Percentiles rank a stretch among this genome's conserved stretches.
Evolutionary conservation across 2,113 vertebrate genomes (phyloP).

Genomic region (Himantopus leucocephalus): DNA sequence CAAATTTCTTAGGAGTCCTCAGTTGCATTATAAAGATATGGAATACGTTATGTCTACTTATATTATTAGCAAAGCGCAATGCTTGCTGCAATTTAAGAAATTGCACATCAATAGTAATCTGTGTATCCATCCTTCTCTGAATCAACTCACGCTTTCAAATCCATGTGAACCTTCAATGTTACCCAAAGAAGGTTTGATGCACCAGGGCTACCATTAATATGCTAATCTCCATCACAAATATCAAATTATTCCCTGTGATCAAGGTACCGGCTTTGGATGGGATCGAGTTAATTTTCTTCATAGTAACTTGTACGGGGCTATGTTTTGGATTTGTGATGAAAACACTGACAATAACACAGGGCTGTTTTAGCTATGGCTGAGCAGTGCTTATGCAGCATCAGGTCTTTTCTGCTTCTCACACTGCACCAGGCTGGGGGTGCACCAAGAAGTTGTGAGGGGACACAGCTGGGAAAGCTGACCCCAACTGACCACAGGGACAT

Average conservation of each 20-base stretch:
- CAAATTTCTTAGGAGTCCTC: not conserved
- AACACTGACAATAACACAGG: not conserved
- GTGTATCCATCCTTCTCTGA: not conserved
- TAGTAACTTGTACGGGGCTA: no score
- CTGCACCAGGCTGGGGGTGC: no score
- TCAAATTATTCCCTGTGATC: not conserved
- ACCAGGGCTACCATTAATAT: not conserved
- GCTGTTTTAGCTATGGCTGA: not conserved
- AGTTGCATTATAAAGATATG: not conserved
- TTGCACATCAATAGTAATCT: not conserved
- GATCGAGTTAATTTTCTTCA: not conserved
- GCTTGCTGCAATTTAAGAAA: not conserved
- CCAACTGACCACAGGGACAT: not conserved
- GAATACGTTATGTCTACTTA: not conserved
- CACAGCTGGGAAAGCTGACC: not conserved
- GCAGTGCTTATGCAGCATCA: not conserved
- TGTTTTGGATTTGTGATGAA: not conserved
- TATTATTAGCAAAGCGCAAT: not conserved
- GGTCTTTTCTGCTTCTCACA: not conserved
- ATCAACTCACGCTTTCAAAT: not conserved
- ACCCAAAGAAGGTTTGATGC: not conserved
- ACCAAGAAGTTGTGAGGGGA: not conserved
- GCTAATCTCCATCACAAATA: not conserved
- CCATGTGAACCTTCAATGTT: not conserved
- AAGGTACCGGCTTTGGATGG: not conserved